Base-by-base conservation (phyloP, 2,113 vertebrate genomes). In the Mormyrus iriodes region DNA sequence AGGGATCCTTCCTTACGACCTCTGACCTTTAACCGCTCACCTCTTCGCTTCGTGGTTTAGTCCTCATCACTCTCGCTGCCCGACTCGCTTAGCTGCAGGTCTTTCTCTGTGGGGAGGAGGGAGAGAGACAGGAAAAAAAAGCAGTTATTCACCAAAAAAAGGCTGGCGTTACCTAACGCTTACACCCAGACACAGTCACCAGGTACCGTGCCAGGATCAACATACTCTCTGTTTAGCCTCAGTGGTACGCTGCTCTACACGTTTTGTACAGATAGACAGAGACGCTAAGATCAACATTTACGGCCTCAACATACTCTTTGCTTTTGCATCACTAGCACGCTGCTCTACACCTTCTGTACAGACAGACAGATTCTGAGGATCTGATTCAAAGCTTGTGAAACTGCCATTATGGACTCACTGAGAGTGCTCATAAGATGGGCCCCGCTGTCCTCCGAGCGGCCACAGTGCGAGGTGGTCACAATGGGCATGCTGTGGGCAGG, bases 41-140 rank as follows among this genome's bases (percentile, higher is more conserved):
- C 2, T 53, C 4, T 31, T 24, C 17, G n/a, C 24, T 35, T 24
- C 27, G 8, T 10, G 48, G 89, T 97, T 69, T 94, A 98, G 93
- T 98, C 95, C 92, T 97, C 96, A 88, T 97, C 98, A 89, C 97
- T 99, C 92, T 99, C 98, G 10, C 98, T 99, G 93, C 97, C 98
- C 61, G 98, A 99, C 90, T 99, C 98, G 93, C 98, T 99, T 92
- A 99, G 95, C 94, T 98, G 97, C 91, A 99, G 96, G 94, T 99
- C 98, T 79, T 94, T 99, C 94, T 98, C 98, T 99, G 96, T 89
- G 97, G 95, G 87, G 58, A 92, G 91, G 94, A 39, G 91, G 35
- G 92, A 93, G 90, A 90, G 35, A 90, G 90, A 2, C 8, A 24
- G 27, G 6, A 24, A 7, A 8, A 27, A 35, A 24, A 31, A 86